A percentile compares a stretch with the other conserved stretches of the same genome.
Evolutionary conservation across 2,888 invertebrate species (phyloP).

Genomic region (Spialia ferax): DNA sequence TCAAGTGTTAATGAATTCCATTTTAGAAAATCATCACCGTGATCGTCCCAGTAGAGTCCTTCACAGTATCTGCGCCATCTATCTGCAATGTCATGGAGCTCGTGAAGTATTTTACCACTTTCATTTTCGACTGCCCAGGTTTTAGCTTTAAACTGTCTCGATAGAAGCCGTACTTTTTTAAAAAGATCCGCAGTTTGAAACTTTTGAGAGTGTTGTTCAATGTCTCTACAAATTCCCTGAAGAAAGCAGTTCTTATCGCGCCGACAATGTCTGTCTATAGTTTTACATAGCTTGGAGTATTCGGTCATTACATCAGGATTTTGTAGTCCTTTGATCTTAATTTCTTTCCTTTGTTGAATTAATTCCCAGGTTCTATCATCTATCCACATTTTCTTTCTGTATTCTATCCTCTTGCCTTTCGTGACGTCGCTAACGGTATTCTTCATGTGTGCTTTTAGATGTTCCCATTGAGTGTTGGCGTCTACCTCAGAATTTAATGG

Average conservation of each 20-base stretch:
- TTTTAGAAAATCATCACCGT: neutral
- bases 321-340: neutral
- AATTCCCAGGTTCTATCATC: conserved; percentile 2
- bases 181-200: neutral
- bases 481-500: neutral
- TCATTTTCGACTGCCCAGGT: neutral
- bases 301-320: neutral
- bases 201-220: conserved; percentile 1
- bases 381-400: neutral
- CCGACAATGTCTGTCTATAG: neutral
- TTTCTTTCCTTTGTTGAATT: neutral
- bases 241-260: neutral
- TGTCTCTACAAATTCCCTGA: neutral
- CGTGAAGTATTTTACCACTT: neutral
- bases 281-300: neutral
- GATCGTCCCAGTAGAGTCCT: neutral
- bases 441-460: neutral
- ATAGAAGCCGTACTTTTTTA: neutral
- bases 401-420: neutral
- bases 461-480: neutral
- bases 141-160: neutral
- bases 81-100: neutral
- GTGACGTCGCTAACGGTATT: neutral
- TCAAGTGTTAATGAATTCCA: neutral
- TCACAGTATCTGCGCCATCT: conserved; percentile 2